A percentile compares a stretch with the other conserved stretches of the same genome.
phyloP scores from a whole-genome alignment of 2,797 vertebrate genomes.

The Phrynocephalus vlangalii region DNA sequence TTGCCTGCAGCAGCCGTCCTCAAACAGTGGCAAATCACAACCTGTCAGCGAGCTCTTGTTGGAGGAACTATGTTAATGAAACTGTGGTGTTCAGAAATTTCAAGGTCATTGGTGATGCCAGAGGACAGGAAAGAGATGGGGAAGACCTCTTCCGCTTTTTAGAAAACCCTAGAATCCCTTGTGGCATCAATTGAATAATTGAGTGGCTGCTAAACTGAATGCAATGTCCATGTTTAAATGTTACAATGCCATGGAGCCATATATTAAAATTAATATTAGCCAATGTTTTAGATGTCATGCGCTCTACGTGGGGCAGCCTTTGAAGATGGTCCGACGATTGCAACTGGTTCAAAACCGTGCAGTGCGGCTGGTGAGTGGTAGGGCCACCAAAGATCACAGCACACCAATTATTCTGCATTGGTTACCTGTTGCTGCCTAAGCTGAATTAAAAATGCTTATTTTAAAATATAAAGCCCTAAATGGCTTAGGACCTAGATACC shows the following conservation, averaged over 20 bases:
- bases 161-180: neutral
- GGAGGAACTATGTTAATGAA: conserved; percentile 22
- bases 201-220: neutral
- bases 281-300: neutral
- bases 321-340: too few relatives aligned
- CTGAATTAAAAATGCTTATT: too few relatives aligned
- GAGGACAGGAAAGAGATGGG: neutral
- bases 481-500: too few relatives aligned
- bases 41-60: neutral
- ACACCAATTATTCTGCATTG: too few relatives aligned
- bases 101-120: conserved; percentile 29
- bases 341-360: too few relatives aligned
- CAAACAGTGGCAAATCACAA: neutral
- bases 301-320: too few relatives aligned
- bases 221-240: neutral
- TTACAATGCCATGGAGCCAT: neutral
- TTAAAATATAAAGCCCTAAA: too few relatives aligned
- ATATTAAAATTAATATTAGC: neutral
- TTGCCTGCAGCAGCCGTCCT: neutral
- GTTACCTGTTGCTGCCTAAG: too few relatives aligned
- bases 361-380: too few relatives aligned
- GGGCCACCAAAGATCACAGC: too few relatives aligned
- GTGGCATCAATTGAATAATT: neutral
- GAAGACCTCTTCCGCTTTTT: neutral
- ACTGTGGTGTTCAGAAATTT: conserved; percentile 19